Evolutionary conservation across 2,113 vertebrate species (phyloP).

Genomic region (Capreolus pygargus): DNA sequence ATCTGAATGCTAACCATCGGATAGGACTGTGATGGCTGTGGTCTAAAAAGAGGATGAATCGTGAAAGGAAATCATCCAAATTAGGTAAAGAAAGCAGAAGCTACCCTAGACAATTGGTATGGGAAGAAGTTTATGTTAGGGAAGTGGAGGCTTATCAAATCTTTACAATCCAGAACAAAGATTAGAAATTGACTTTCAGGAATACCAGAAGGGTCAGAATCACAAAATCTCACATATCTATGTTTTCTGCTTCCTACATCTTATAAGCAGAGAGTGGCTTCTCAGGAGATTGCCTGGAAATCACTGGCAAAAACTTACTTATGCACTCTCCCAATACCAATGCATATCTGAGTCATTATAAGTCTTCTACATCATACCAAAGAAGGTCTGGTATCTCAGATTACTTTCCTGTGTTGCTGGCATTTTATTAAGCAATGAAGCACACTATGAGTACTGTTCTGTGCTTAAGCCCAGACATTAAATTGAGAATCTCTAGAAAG

Average conservation of each 20-base stretch:
- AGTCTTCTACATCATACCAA: not conserved
- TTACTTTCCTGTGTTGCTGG: not conserved
- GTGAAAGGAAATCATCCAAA: not conserved
- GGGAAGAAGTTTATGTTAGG: not conserved
- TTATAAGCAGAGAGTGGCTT: not conserved
- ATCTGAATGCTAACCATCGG: not conserved
- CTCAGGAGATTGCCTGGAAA: not conserved
- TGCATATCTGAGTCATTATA: not conserved
- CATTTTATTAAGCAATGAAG: not conserved
- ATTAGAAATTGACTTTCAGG: not conserved
- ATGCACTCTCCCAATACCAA: not conserved
- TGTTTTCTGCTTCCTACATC: not conserved
- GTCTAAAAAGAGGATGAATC: not conserved
- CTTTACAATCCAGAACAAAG: not conserved
- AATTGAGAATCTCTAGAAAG: not conserved
- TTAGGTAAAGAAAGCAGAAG: not conserved
- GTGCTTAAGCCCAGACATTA: not conserved
- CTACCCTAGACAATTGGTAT: not conserved
- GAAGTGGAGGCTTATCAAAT: not conserved
- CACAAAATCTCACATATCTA: not conserved
- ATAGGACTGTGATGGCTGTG: not conserved
- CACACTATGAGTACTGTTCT: not conserved
- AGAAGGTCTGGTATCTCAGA: not conserved
- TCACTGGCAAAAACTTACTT: not conserved
- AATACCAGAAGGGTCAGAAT: not conserved